Percentiles rank a stretch among this genome's conserved stretches.
Evolutionary conservation across 2,888 invertebrate species (phyloP).

Genomic region (Ceratothoa steindachneri): DNA sequence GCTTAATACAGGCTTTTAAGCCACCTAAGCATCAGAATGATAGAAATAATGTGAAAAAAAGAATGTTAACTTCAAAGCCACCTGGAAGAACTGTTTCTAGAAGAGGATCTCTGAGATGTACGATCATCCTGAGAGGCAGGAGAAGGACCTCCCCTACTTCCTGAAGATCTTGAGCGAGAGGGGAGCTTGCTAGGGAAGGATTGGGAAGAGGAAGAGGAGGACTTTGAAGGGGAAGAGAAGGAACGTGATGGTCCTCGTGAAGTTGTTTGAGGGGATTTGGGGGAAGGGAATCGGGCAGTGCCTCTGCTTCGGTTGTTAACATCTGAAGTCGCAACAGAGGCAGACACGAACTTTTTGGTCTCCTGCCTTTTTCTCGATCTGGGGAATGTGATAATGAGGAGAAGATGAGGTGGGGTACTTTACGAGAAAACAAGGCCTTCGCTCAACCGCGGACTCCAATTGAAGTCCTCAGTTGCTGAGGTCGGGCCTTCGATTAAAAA

Average conservation of each 20-base stretch:
- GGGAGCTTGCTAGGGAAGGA: not conserved
- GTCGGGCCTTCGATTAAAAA: too few relatives aligned
- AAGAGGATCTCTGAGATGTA: not conserved
- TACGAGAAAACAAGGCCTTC: too few relatives aligned
- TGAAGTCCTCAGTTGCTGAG: too few relatives aligned
- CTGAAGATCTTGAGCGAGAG: not conserved
- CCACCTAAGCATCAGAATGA: too few relatives aligned
- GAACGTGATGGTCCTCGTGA: not conserved
- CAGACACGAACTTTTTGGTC: not conserved
- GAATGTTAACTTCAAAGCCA: not conserved
- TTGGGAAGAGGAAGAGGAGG: constrained; percentile 13
- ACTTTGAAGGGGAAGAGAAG: constrained; percentile 9
- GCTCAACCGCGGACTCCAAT: too few relatives aligned
- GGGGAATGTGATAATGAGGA: not conserved
- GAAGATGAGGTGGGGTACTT: not conserved
- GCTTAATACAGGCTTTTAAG: too few relatives aligned
- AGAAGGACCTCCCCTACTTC: not conserved
- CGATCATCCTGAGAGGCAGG: not conserved
- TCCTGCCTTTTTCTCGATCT: not conserved
- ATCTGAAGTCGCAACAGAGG: not conserved
- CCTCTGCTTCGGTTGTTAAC: constrained; percentile 9
- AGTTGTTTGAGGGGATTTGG: constrained; percentile 10
- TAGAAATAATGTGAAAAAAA: too few relatives aligned
- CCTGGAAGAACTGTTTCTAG: not conserved
- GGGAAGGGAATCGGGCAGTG: not conserved